Evolutionary conservation across 2,113 vertebrate species (phyloP), one percentile per base, ranked within the genome.

Genomic region (Bos indicus): DNA sequence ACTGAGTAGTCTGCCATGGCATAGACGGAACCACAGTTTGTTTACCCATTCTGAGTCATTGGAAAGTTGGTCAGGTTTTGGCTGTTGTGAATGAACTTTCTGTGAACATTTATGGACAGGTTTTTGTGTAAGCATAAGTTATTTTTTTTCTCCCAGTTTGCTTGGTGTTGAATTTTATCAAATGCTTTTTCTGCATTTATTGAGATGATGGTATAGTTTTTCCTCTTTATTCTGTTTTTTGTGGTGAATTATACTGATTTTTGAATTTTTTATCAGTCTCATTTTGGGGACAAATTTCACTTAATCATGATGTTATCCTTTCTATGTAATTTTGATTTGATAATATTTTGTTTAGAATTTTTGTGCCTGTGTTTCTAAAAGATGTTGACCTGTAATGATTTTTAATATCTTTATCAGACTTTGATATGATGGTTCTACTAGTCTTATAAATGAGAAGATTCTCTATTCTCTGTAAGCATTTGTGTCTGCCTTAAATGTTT

Each of bases 261-360:
- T 80, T 94, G 15, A 60, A 87, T 87, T 52, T 71, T 87, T 87
- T 71, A 71, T 71, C 52, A 87, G n/a, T 23, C 28, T 96, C 67
- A 46, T 94, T 96, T 52, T 87, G 90, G 30, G 88, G 87, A 91
- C 85, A 81, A 77, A 87, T 90, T 52, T 94, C 23, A 43, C 21
- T 86, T 90, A 59, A 33, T 56, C 87, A 52, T 59, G 40, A 71
- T 26, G 36, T 89, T 89, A 83, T 54, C 46, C 30, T 91, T 48
- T 94, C 57, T 83, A 51, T 87, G 2, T 94, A 94, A 94, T 33
- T 91, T 95, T n/a, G 12, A 28, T 94, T 94, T 95, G 33, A 87
- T 96, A 87, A 78, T 64, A 46, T 54, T 94, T 94, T 84, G 33
- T 94, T 87, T 82, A 43, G 59, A 48, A 92, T 88, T 96, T 96